These are phyloP conservation scores for Alloscopus bannaensis DNA, from an alignment of 2,888 invertebrate genomes.

Conservation along the genomic window DNA sequence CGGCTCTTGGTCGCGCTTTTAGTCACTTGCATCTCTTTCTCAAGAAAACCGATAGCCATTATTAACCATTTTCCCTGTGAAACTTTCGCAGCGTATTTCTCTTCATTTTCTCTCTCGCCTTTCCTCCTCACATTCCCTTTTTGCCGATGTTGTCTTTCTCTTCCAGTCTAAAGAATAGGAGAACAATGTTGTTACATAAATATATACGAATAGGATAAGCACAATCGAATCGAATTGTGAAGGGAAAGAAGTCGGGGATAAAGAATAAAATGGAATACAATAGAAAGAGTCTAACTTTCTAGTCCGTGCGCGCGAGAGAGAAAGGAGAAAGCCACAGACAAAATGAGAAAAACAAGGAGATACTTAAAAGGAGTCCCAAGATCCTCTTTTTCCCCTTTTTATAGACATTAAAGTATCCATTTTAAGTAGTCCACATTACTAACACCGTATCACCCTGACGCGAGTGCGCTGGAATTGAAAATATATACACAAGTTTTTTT, in stretches of 20 bases:
- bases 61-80: conserved; percentile 42
- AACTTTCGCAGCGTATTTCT: conserved; percentile 22
- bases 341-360: conserved; percentile 20
- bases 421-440: conserved; percentile 19
- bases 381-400: conserved; percentile 47
- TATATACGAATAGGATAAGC: neutral
- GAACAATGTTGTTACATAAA: neutral
- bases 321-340: conserved; percentile 10
- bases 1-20: neutral
- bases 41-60: conserved; percentile 43
- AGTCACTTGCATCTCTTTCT: conserved; percentile 9
- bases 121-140: neutral
- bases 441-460: too few species aligned
- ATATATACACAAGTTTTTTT: conserved; percentile 4
- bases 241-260: neutral
- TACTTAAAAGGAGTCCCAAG: conserved; percentile 46
- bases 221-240: conserved; percentile 26
- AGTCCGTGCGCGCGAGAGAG: neutral
- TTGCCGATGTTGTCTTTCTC: neutral
- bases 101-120: conserved; percentile 18
- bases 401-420: conserved; percentile 37
- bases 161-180: neutral
- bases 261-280: conserved; percentile 33
- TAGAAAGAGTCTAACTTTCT: conserved; percentile 11
- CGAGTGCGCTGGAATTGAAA: too few species aligned